Evolutionary conservation across 2,888 invertebrate genomes (phyloP).

Genomic region (Ephialtes manifestator): DNA sequence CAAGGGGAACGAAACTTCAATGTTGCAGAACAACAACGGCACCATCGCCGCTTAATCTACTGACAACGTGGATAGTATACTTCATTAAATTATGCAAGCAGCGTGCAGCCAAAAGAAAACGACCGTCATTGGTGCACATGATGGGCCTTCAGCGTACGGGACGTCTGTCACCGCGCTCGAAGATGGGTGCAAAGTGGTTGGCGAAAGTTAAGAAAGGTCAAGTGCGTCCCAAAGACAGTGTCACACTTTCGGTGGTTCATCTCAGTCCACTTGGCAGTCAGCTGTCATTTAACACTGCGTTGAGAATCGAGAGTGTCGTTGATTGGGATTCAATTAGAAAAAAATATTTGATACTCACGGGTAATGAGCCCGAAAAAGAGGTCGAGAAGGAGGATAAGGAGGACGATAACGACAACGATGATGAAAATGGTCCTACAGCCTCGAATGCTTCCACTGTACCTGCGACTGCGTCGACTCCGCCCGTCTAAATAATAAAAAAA

Average conservation of each 20-base stretch:
- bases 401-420: constrained; percentile 78
- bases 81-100: constrained; percentile 87
- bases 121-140: constrained; percentile 87
- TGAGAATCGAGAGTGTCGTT: constrained; percentile 95
- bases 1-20: constrained; percentile 57
- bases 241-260: constrained; percentile 93
- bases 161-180: constrained; percentile 86
- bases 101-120: constrained; percentile 85
- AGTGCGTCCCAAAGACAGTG: constrained; percentile 88
- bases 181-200: constrained; percentile 87
- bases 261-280: constrained; percentile 95
- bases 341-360: constrained; percentile 93
- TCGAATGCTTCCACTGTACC: constrained; percentile 80
- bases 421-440: constrained; percentile 80
- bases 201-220: constrained; percentile 87
- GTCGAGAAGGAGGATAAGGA: constrained; percentile 81
- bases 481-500: constrained; percentile 73
- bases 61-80: constrained; percentile 89
- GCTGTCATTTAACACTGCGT: constrained; percentile 92
- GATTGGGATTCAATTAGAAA: constrained; percentile 97
- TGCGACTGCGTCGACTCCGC: constrained; percentile 78
- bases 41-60: constrained; percentile 91
- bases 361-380: constrained; percentile 88
- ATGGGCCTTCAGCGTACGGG: constrained; percentile 86
- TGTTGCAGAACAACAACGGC: constrained; percentile 89